Conservation (phyloP, 1,140 invertebrate species). For the Drosophila carrolli region DNA sequence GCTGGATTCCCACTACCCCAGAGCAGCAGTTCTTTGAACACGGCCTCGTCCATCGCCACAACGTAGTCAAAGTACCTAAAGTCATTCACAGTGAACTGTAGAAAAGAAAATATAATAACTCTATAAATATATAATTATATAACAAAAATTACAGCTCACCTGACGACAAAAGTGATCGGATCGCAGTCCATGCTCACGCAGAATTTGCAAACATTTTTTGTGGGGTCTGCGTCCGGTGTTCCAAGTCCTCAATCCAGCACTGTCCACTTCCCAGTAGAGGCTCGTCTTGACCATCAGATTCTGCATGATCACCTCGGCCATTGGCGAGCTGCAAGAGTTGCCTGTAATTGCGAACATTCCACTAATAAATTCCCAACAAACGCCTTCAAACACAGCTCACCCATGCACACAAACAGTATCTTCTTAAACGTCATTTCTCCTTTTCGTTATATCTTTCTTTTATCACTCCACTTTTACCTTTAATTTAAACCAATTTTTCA, state of each 20-base stretch:
- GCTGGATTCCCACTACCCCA: constrained; percentile 38
- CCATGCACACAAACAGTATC: constrained; percentile 67
- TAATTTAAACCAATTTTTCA: constrained; percentile 26
- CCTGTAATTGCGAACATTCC: constrained; percentile 9
- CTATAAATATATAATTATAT: no score
- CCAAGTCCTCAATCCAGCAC: constrained; percentile 63
- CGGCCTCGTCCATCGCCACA: constrained; percentile 58
- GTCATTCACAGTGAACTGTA: constrained; percentile 46
- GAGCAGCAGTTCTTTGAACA: constrained; percentile 53
- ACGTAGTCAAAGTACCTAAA: constrained; percentile 64
- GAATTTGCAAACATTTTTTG: constrained; percentile 38
- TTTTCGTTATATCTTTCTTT: not conserved
- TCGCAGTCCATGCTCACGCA: constrained; percentile 59
- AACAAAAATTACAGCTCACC: constrained; percentile 13
- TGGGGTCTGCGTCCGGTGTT: constrained; percentile 66
- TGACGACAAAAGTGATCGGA: constrained; percentile 65
- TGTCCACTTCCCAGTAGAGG: constrained; percentile 72
- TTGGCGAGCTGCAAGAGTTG: constrained; percentile 69
- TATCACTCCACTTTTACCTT: not conserved
- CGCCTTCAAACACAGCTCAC: constrained; percentile 8
- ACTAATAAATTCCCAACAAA: not conserved
- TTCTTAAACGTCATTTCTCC: constrained; percentile 52
- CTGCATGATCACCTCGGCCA: constrained; percentile 71
- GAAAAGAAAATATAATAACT: no score
- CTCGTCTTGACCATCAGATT: constrained; percentile 69